A percentile compares a stretch with the other conserved stretches of the same genome.
Evolutionary conservation across 37 sponge, comb jelly and placozoan genomes (phyloP).

Genomic region (Geodia barretti): DNA sequence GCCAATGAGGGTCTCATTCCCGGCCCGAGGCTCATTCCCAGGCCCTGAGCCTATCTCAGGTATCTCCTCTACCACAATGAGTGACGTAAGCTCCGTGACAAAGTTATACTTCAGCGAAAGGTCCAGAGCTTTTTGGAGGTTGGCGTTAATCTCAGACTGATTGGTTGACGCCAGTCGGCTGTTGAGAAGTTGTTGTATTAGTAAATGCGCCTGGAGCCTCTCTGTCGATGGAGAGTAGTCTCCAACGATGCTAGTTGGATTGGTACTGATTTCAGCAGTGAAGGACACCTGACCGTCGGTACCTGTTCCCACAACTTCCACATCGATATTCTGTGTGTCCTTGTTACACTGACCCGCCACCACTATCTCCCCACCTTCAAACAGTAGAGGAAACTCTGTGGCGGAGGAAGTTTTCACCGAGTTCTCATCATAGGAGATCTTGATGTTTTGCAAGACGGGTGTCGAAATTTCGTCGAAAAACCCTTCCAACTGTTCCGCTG

Average conservation of each 20-base stretch:
- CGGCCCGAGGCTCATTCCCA: too few relatives aligned
- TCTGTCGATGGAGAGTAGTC: slow-evolving; percentile 28
- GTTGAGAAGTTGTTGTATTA: slow-evolving; percentile 22
- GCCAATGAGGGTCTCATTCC: not conserved
- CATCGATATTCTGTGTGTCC: not conserved
- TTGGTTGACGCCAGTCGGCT: not conserved
- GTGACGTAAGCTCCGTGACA: slow-evolving; percentile 79
- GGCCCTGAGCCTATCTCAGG: not conserved
- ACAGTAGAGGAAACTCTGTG: slow-evolving; percentile 39
- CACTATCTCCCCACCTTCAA: slow-evolving; percentile 56
- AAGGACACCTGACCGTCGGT: not conserved
- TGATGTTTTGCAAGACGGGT: slow-evolving; percentile 43
- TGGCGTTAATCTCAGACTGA: not conserved
- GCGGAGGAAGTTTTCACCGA: slow-evolving; percentile 3
- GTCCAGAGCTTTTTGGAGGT: slow-evolving; percentile 22
- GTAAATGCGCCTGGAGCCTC: slow-evolving; percentile 41
- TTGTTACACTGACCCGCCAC: slow-evolving; percentile 29
- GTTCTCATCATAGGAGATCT: slow-evolving; percentile 12
- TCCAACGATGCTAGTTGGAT: not conserved
- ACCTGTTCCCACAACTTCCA: slow-evolving; percentile 37
- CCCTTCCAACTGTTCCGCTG: slow-evolving; percentile 51
- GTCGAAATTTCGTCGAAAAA: slow-evolving; percentile 63
- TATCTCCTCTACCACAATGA: slow-evolving; percentile 60
- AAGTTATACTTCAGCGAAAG: slow-evolving; percentile 68
- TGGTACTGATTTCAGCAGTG: slow-evolving; percentile 4